phyloP scores from a whole-genome alignment of 2,113 vertebrate genomes.

The Dasyurus viverrinus region DNA sequence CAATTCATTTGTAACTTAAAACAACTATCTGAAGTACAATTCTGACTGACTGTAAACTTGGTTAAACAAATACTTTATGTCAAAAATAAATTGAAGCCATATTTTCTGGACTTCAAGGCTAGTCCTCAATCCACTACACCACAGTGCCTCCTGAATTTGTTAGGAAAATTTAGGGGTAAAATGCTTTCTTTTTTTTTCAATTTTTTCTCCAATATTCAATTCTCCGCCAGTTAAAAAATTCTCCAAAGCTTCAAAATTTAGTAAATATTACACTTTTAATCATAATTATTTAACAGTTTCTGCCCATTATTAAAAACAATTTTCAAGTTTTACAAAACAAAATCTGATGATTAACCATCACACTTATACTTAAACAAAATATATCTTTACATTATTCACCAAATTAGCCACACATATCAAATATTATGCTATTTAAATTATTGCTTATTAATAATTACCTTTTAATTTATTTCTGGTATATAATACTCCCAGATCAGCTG shows the following conservation, averaged over 20 bases:
- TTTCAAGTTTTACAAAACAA: not conserved
- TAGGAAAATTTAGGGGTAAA: not conserved
- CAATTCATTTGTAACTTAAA: not conserved
- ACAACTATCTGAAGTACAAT: not conserved
- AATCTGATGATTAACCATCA: not conserved
- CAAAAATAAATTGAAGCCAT: not conserved
- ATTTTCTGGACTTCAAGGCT: not conserved
- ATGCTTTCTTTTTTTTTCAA: not conserved
- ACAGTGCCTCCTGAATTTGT: not conserved
- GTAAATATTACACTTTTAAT: conserved; percentile 15
- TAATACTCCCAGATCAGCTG: conserved; percentile 95
- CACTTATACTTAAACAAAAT: not conserved
- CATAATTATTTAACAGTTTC: conserved; percentile 12
- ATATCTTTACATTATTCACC: not conserved
- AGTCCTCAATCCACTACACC: not conserved
- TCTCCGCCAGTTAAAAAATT: not conserved
- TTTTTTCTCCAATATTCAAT: not conserved
- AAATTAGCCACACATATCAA: conserved; percentile 16
- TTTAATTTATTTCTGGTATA: conserved; percentile 94
- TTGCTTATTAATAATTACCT: conserved; percentile 83
- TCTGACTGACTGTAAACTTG: not conserved
- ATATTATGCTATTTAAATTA: conserved; percentile 35
- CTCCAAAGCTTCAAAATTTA: not conserved
- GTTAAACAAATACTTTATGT: not conserved
- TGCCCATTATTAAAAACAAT: conserved; percentile 25